Percentiles rank a stretch among this genome's conserved stretches.
phyloP scores from a whole-genome alignment of 1,140 invertebrate genomes.

The Himalopsyche phryganea region DNA sequence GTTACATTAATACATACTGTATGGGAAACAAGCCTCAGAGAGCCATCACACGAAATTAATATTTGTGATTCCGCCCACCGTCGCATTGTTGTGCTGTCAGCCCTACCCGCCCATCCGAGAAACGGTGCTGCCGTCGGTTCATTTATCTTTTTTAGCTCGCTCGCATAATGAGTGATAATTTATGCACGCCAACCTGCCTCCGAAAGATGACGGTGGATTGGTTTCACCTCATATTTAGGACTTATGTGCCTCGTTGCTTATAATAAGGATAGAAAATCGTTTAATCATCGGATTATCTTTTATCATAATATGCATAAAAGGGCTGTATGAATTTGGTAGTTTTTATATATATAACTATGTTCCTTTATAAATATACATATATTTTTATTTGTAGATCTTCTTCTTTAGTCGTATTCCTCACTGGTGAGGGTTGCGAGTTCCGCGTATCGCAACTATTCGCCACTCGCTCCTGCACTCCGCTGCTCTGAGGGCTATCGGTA shows the following conservation, averaged over 20 bases:
- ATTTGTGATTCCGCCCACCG: slow-evolving; percentile 3
- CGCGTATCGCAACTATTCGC: too few species aligned
- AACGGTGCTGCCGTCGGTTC: neutral
- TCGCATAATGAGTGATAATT: slow-evolving; percentile 29
- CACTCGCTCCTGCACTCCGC: too few species aligned
- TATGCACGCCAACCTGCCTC: slow-evolving; percentile 27
- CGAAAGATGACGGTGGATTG: slow-evolving; percentile 20
- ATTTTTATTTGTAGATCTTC: too few species aligned
- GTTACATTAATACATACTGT: neutral
- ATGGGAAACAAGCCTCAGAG: neutral
- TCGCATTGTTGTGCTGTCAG: slow-evolving; percentile 20
- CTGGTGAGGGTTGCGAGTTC: too few species aligned
- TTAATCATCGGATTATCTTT: too few species aligned
- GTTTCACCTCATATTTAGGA: neutral
- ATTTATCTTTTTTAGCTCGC: slow-evolving; percentile 1
- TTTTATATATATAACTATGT: too few species aligned
- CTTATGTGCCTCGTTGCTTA: neutral
- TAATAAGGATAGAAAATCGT: too few species aligned
- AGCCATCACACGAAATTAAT: neutral
- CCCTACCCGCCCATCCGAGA: slow-evolving; percentile 6
- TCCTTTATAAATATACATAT: too few species aligned
- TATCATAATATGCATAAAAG: too few species aligned
- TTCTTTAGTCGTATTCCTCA: too few species aligned
- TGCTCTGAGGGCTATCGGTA: too few species aligned
- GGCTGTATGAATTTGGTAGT: too few species aligned